Evolutionary conservation across 2,113 vertebrate genomes (phyloP), one percentile per base, ranked within the genome.

Genomic region (Plestiodon gilberti): DNA sequence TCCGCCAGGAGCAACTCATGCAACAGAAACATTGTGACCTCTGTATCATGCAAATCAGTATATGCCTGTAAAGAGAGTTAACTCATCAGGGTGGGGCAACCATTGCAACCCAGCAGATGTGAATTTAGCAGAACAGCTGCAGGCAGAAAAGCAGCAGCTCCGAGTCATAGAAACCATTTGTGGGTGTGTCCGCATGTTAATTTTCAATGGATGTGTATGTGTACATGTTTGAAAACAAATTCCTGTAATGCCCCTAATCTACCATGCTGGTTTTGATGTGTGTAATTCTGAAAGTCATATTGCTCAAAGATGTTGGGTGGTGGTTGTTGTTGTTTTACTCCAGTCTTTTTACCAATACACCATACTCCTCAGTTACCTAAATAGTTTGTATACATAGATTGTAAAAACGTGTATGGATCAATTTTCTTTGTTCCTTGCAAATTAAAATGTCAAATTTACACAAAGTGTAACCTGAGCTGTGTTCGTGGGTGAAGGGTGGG

Each of bases 31-130:
- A 59, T 81, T 38, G 35, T 75, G 55, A 88, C 81, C 67, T 70
- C 70, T 84, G 62, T 84, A 84, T 85, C 82, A 88, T 76, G 70
- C 87, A 88, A 88, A 85, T 81, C 48, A 48, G 35, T 61, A 67
- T 75, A 80, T 81, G 82, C 43, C 48, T 75, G 28, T 33, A 61
- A 74, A 84, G 69, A 65, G 77, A 69, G 78, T 84, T 81, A 79
- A 84, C 59, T 84, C 69, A 80, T 71, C 67, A 65, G 77, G 69
- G 61, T 80, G 48, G 69, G 75, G 83, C 70, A 61, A 57, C 82
- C 17, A 74, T 81, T 85, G 74, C 40, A n/a, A 77, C 14, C 30
- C 77, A 88, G 43, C 87, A 88, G 87, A 81, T 81, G 77, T 84
- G 82, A 61, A 84, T 85, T 88, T 81, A 84, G 62, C 61, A 76